Evolutionary conservation across 2,888 invertebrate species (phyloP).

Genomic region (Dugesia japonica): DNA sequence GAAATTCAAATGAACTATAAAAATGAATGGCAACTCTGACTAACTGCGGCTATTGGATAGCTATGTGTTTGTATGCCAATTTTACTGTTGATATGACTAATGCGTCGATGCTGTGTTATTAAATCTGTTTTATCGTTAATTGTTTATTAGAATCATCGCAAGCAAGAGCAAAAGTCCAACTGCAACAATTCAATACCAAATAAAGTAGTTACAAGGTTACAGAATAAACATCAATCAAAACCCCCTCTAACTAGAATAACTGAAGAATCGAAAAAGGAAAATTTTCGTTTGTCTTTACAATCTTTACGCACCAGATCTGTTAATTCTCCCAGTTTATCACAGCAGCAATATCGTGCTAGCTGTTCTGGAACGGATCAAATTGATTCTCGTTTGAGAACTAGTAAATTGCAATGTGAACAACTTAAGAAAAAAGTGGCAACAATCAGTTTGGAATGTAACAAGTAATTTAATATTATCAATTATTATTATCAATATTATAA

Average conservation of each 20-base stretch:
- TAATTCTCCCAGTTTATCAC: background rate
- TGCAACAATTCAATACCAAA: background rate
- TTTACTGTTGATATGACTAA: background rate
- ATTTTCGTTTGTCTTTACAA: constrained; percentile 1
- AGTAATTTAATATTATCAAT: background rate
- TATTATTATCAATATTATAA: no score
- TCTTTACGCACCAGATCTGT: background rate
- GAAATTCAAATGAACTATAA: background rate
- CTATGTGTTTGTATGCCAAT: background rate
- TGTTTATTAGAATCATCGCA: background rate
- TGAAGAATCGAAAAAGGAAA: constrained; percentile 15
- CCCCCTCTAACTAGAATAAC: background rate
- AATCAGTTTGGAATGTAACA: constrained; percentile 13
- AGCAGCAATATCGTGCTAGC: background rate
- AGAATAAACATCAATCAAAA: background rate
- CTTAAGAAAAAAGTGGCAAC: background rate
- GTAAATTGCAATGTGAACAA: constrained; percentile 11
- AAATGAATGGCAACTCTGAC: background rate
- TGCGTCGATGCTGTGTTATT: background rate
- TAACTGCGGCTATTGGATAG: background rate
- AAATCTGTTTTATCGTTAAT: constrained; percentile 9
- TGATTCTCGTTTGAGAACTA: background rate
- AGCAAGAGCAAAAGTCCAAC: background rate
- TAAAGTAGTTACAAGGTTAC: background rate
- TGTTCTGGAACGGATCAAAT: background rate